Evolutionary conservation across 1,140 invertebrate genomes (phyloP).

Genomic region (Harpegnathos saltator): DNA sequence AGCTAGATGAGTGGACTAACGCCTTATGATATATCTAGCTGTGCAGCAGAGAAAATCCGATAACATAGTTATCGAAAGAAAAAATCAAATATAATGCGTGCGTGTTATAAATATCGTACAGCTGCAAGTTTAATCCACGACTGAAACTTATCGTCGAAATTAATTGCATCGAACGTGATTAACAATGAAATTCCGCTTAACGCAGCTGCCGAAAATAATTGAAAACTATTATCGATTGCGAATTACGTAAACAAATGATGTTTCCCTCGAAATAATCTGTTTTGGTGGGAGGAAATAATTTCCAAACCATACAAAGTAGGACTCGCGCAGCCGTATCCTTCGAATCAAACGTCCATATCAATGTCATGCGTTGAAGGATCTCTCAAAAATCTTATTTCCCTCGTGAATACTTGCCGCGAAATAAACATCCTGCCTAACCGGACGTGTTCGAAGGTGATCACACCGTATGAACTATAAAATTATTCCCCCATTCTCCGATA

Average conservation of each 20-base stretch:
- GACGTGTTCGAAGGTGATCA: constrained; percentile 38
- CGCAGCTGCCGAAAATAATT: neutral
- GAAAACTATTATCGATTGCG: neutral
- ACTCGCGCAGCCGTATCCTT: neutral
- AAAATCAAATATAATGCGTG: no score
- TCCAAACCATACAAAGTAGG: neutral
- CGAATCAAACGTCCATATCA: neutral
- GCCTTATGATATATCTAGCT: neutral
- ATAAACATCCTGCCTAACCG: constrained; percentile 6
- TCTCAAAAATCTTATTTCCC: constrained; percentile 6
- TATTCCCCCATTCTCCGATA: constrained; percentile 35
- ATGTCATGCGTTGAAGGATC: neutral
- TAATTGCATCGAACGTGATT: neutral
- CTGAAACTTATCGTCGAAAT: no score
- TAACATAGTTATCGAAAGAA: neutral
- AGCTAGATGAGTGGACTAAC: neutral
- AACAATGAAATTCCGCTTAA: neutral
- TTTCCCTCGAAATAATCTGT: neutral
- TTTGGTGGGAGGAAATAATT: neutral
- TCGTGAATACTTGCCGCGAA: constrained; percentile 23
- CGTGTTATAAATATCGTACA: no score
- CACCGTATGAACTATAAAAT: constrained; percentile 53
- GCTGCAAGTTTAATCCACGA: no score
- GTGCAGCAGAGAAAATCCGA: neutral
- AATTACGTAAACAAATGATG: no score